Conservation (phyloP, 2,113 vertebrate genomes). For the Platanista minor region DNA sequence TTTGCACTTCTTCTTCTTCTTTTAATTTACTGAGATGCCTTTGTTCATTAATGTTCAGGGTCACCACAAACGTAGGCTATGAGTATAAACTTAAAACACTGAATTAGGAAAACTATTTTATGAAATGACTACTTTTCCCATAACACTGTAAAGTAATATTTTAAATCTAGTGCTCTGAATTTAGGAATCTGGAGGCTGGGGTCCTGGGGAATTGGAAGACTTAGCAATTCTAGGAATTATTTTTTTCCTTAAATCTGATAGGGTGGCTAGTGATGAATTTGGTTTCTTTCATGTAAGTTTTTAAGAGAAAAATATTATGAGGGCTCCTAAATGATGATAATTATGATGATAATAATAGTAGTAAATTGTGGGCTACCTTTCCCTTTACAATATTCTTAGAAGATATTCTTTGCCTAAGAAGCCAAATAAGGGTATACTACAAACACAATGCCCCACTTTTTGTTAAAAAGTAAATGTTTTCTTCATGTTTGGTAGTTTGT, state of each 20-base stretch:
- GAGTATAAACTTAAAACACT: not conserved
- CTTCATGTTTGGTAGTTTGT: not conserved
- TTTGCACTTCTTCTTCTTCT: not conserved
- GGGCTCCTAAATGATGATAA: not conserved
- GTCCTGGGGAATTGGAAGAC: not conserved
- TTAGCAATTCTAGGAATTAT: not conserved
- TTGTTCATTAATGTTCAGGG: not conserved
- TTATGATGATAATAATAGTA: not conserved
- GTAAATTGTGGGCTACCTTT: not conserved
- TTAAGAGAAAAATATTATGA: conserved; percentile 2
- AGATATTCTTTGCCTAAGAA: conserved; percentile 12
- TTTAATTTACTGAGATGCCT: not conserved
- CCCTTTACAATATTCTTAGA: not conserved
- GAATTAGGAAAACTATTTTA: not conserved
- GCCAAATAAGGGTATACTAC: not conserved
- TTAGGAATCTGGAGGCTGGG: conserved; percentile 31
- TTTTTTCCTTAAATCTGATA: not conserved
- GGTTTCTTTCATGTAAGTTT: conserved; percentile 18
- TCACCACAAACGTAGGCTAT: not conserved
- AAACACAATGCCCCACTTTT: not conserved
- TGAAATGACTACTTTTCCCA: not conserved
- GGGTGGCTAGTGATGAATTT: not conserved
- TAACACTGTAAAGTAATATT: not conserved
- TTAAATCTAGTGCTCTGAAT: conserved; percentile 18
- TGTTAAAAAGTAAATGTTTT: conserved; percentile 16